Conservation (phyloP, 2,797 vertebrate species). For the Bovichtus variegatus region DNA sequence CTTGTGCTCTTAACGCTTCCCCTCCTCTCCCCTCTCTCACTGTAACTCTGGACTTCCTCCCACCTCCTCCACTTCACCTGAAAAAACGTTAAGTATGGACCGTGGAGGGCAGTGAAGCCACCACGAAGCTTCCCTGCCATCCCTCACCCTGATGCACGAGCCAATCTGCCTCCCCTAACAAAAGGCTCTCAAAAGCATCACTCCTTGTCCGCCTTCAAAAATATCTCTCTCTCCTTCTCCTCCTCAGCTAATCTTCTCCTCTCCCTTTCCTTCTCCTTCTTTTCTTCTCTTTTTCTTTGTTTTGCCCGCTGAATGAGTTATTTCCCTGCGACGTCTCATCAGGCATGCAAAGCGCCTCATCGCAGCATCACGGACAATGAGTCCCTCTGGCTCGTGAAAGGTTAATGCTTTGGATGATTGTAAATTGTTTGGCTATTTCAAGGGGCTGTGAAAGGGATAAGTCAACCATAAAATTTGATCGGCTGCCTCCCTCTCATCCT, state of each 20-base stretch:
- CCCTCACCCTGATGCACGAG: conserved; percentile 45
- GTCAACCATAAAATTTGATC: conserved; percentile 81
- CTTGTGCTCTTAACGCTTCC: conserved; percentile 28
- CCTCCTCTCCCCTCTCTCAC: conserved; percentile 5
- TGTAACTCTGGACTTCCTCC: conserved; percentile 8
- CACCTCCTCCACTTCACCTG: conserved; percentile 20
- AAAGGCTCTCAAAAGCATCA: conserved; percentile 32
- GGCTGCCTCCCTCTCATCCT: conserved; percentile 43
- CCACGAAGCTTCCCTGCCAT: not conserved
- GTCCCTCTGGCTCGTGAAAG: conserved; percentile 73
- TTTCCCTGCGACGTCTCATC: conserved; percentile 59
- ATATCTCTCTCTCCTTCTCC: not conserved
- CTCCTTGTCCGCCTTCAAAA: conserved; percentile 35
- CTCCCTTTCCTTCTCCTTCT: not conserved
- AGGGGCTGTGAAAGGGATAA: conserved; percentile 70
- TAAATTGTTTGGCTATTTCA: conserved; percentile 82
- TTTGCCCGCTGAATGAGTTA: conserved; percentile 40
- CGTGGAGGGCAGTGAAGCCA: conserved; percentile 14
- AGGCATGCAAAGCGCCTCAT: conserved; percentile 67
- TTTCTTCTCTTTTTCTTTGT: conserved; percentile 42
- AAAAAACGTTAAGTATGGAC: conserved; percentile 8
- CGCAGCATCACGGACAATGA: conserved; percentile 59
- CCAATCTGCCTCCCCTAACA: conserved; percentile 38
- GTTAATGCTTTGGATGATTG: conserved; percentile 82
- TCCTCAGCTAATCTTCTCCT: conserved; percentile 14